Conservation (phyloP, 2,797 vertebrate species). For the Tolypeutes matacus region DNA sequence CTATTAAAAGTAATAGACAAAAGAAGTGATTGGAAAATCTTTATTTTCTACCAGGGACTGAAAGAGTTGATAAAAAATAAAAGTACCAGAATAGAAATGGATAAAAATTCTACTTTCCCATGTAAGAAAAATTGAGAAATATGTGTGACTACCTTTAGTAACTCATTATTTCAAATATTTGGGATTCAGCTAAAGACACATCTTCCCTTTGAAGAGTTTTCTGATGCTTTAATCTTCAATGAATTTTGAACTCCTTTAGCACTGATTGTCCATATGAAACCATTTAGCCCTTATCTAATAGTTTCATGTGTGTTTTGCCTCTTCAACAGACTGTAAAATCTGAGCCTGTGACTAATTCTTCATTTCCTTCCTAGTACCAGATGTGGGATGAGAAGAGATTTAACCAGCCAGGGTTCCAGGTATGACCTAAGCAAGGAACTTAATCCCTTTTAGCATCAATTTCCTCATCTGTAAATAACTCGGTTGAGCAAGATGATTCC, state of each 20-base stretch:
- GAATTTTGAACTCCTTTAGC: background rate
- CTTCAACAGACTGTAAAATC: background rate
- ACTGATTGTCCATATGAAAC: background rate
- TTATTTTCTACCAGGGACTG: background rate
- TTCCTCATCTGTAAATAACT: slow-evolving; percentile 4
- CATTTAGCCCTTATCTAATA: background rate
- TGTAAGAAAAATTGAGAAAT: background rate
- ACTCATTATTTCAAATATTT: background rate
- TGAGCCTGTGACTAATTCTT: background rate
- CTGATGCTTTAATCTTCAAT: background rate
- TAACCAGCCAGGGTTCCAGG: background rate
- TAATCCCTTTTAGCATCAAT: background rate
- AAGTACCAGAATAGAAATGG: background rate
- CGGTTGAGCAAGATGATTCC: background rate
- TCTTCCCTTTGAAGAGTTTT: background rate
- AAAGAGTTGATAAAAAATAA: background rate
- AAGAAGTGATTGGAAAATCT: background rate
- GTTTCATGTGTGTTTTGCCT: background rate
- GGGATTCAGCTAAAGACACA: background rate
- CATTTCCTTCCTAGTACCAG: background rate
- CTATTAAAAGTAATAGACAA: background rate
- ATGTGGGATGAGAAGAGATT: too few species aligned
- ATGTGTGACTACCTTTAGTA: background rate
- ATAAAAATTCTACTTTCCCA: background rate
- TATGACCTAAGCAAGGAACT: background rate